Base-by-base conservation (phyloP, 1,140 invertebrate genomes). In the Stegodyphus mimosarum region DNA sequence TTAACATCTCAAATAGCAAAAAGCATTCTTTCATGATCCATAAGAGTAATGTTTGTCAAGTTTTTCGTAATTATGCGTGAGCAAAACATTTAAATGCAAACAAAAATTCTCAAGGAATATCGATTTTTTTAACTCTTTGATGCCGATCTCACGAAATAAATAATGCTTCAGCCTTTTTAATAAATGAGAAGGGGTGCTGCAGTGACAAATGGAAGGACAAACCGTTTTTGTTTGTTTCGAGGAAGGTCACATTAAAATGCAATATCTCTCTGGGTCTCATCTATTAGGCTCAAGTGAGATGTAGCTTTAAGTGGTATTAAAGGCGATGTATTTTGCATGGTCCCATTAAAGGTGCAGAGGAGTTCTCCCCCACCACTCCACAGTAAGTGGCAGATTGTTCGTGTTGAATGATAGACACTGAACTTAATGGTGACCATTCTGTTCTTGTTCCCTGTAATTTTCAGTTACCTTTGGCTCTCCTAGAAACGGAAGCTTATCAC, bases 381-480 rank as follows among this genome's bases (percentile, higher is more conserved):
- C 55, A 64, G 11, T 86, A 86, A 86, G 75, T 86, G 83, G 83
- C 83, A 86, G 83, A 86, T 86, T 86, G 83, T 73, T 77, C 83
- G 48, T 64, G 66, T 86, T 86, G 83, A 86, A 86, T 86, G 83
- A 86, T 86, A 86, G 83, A 86, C 74, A 86, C 74, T 63, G 83
- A 86, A 78, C 83, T 73, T 86, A 86, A 86, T 77, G 83, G 83
- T 77, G 50, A 72, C 83, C 83, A 86, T 86, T 86, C 83, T 78
- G 83, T 86, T 86, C 83, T 86, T 86, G 83, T 50, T 86, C 83
- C 70, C 83, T 86, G 83, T 86, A 86, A 86, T 86, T 86, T 86
- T 86, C 83, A 77, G 83, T 86, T 86, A 86, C 83, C 83, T 86
- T 84, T 83, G 80, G 48, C 7, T 53, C 48, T 49, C 51, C 67